Base-by-base conservation (phyloP, 2,888 invertebrate genomes). In the Chloroclysta siterata region DNA sequence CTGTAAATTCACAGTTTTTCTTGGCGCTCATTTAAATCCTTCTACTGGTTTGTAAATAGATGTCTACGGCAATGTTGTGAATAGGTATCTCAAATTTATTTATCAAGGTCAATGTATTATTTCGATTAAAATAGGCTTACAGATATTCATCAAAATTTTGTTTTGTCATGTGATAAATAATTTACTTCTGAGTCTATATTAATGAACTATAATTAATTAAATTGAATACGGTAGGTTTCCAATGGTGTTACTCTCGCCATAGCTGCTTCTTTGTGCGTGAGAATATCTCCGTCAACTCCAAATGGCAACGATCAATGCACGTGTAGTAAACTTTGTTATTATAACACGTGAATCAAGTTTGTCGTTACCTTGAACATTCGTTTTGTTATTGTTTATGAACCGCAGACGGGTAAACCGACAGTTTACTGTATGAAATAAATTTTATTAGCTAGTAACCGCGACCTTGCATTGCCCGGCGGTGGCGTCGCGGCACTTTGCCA, bases 401-500 rank as follows among this genome's bases (percentile, higher is more conserved):
- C 53, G 51, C 63, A 63, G 66, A 66, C 58, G 55, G 56, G 60
- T 56, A 56, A 64, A 63, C 56, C 50, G 60, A 66, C 53, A 61
- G 60, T 65, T 68, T 65, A 71, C 70, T 66, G 66, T 46, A 50
- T 58, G 69, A 61, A 73, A 73, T 74, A 73, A 61, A 76, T 78
- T 77, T 79, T 79, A 81, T 81, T 75, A 71, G 74, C 70, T 72
- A 74, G 73, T 79, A 79, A 75, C 81, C 75, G 68, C 83, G 87
- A 87, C 89, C 89, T 88, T 87, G 85, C 74, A 60, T 55, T 46
- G 73, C 72, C 69, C 65, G 63, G 52, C 36, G 64, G 52, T 48
- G 36, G 65, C 71, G 70, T 70, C 67, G 84, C 86, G 87, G 83
- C 73, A 65, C 71, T 54, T 66, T 84, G 88, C 88, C 88, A 88